Base-by-base conservation (phyloP, 2,888 invertebrate genomes). In the Lasius platythorax region DNA sequence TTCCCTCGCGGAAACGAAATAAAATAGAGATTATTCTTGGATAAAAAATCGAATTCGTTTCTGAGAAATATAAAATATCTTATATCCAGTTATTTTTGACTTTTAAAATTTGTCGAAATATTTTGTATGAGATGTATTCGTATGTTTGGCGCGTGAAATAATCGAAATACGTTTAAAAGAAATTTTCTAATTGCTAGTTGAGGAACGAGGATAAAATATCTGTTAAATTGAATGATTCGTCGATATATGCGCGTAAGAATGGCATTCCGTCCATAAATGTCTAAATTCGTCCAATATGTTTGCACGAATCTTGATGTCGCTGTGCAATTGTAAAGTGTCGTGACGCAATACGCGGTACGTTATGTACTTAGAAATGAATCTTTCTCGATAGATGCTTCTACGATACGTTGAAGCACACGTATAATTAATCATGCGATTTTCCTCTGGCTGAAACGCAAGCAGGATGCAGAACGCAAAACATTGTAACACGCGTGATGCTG, bases 221-320 rank as follows among this genome's bases (percentile, higher is more conserved):
- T n/a, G n/a, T 78, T 11, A 30, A 74, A 67, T 79, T 58, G 6
- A 43, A 30, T 11, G 18, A 37, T 53, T 28, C 15, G 2, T 18
- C 53, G 40, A 78, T 0, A 2, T 11, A 2, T 11, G 28, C 11
- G 23, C 8, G 18, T 61, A 43, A 75, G 40, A 50, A 78, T 67
- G 28, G 43, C 58, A 56, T 50, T 86, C 83, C 88, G 88, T 87
- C 86, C 86, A 23, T 18, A 12, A 63, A 30, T 33, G 61, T 46
- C 46, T 23, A 56, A 56, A 56, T 68, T 82, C 37, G 64, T 85
- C 61, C 66, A 30, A n/a, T 58, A 23, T n/a, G 50, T 46, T 58
- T 68, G 9, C 12, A 30, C 6, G 40, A n/a, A 5, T 58, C 9
- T 67, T 9, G 33, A 33, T 64, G 37, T 64, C 33, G 23, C 23